A percentile compares a stretch with the other conserved stretches of the same genome.
Evolutionary conservation across 2,797 vertebrate genomes (phyloP).

Genomic region (Sarcoramphus papa): DNA sequence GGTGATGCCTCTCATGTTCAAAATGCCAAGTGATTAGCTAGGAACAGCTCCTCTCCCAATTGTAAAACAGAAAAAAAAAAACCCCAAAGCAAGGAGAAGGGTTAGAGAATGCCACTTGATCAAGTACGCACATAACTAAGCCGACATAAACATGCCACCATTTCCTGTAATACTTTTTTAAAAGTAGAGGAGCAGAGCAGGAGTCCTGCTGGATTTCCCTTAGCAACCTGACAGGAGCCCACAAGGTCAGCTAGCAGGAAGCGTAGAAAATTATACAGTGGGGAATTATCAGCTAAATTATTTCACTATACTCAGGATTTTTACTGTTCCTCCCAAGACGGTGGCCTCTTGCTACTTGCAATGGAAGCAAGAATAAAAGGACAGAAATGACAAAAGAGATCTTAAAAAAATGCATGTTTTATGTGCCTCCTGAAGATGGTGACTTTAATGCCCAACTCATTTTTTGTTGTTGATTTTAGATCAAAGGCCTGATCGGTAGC

Average conservation of each 20-base stretch:
- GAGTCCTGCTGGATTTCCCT: conserved; percentile 80
- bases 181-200: conserved; percentile 73
- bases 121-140: conserved; percentile 62
- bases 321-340: conserved; percentile 78
- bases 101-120: conserved; percentile 46
- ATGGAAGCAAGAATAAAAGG: conserved; percentile 75
- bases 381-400: conserved; percentile 72
- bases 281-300: conserved; percentile 84
- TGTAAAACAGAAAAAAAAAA: background rate
- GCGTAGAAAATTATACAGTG: conserved; percentile 78
- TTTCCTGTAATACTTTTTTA: conserved; percentile 70
- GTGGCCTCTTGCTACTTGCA: conserved; percentile 76
- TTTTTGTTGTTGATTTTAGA: conserved; percentile 48
- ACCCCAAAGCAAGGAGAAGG: background rate
- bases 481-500: background rate
- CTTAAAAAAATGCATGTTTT: conserved; percentile 16
- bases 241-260: conserved; percentile 85
- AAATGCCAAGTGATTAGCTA: conserved; percentile 45
- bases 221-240: conserved; percentile 81
- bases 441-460: conserved; percentile 38
- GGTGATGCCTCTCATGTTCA: conserved; percentile 31
- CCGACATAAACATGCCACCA: conserved; percentile 67
- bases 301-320: conserved; percentile 82
- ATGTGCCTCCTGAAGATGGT: conserved; percentile 5
- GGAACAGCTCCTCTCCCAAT: conserved; percentile 16